Evolutionary conservation across 2,888 invertebrate species (phyloP), one percentile per base, ranked within the genome.

Genomic region (Cantharis flavilabris): DNA sequence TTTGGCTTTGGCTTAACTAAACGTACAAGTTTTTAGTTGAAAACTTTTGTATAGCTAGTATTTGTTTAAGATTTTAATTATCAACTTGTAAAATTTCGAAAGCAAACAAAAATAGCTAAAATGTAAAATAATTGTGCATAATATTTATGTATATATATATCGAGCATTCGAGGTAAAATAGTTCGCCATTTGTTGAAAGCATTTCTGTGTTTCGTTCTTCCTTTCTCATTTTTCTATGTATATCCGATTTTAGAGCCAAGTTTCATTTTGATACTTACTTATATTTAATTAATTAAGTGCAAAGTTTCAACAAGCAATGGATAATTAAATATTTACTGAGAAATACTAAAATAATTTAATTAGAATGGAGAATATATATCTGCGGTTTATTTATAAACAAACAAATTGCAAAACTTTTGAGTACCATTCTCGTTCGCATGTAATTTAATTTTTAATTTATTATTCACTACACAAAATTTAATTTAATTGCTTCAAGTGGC

Each of bases 151-250:
- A 20, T 20, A 20, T 20, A 20, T 20, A 20, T 49, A 49, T 7
- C 49, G n/a, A n/a, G 49, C n/a, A 49, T 49, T 49, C n/a, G 49
- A 49, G 49, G 49, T 49, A 49, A 49, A 49, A 69, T 75, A 71
- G 72, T 64, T 72, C 62, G 70, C 72, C 69, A 76, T 72, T 76
- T 72, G 70, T 70, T 76, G 76, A 76, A 72, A 76, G 76, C 76
- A 76, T 76, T 76, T 72, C 76, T 72, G 72, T 76, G 76, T 76
- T 69, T 69, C 65, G 72, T 72, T 72, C 70, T 76, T 69, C 26
- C 72, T 72, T 65, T 72, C 72, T 65, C 63, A 72, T 76, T 72
- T 72, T 72, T 76, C 16, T 62, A 69, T 49, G 30, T 71, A 69
- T 67, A 71, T 49, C 30, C 65, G 62, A 65, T 71, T 75, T 71